Evolutionary conservation across 2,888 invertebrate genomes (phyloP).

Genomic region (Diabrotica balteata): DNA sequence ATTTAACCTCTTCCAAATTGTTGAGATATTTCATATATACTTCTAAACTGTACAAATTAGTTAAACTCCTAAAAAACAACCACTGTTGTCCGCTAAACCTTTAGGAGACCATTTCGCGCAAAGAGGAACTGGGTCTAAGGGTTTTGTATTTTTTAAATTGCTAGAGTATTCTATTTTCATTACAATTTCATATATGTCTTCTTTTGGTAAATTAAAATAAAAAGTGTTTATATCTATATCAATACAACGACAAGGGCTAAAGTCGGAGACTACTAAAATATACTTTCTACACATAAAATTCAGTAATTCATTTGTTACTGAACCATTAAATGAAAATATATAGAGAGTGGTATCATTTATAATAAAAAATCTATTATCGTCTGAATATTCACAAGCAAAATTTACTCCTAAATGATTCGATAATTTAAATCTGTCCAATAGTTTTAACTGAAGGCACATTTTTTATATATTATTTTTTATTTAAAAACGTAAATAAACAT

Average conservation of each 20-base stretch:
- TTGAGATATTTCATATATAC: constrained; percentile 48
- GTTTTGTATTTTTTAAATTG: constrained; percentile 41
- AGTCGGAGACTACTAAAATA: constrained; percentile 43
- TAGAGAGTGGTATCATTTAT: constrained; percentile 50
- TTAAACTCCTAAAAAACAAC: constrained; percentile 50
- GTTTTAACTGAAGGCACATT: constrained; percentile 43
- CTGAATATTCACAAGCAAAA: constrained; percentile 50
- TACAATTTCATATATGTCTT: constrained; percentile 48
- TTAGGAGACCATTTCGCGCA: constrained; percentile 52
- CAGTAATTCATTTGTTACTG: constrained; percentile 44
- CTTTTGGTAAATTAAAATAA: constrained; percentile 42
- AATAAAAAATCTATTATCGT: constrained; percentile 51
- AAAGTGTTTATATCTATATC: constrained; percentile 48
- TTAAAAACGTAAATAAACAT: too few species aligned
- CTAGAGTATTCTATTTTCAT: constrained; percentile 47
- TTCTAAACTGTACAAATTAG: constrained; percentile 51
- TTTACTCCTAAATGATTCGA: constrained; percentile 44
- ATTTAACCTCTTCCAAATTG: constrained; percentile 46
- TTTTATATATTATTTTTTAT: constrained; percentile 2
- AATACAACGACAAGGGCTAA: constrained; percentile 45
- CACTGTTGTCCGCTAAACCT: constrained; percentile 45
- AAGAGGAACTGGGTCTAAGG: constrained; percentile 41
- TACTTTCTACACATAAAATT: constrained; percentile 47
- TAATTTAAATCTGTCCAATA: constrained; percentile 48
- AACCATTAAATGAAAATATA: constrained; percentile 48